A percentile compares a stretch with the other conserved stretches of the same genome.
Evolutionary conservation across 2,888 invertebrate species (phyloP).

Genomic region (Drosophila melanocephala): DNA sequence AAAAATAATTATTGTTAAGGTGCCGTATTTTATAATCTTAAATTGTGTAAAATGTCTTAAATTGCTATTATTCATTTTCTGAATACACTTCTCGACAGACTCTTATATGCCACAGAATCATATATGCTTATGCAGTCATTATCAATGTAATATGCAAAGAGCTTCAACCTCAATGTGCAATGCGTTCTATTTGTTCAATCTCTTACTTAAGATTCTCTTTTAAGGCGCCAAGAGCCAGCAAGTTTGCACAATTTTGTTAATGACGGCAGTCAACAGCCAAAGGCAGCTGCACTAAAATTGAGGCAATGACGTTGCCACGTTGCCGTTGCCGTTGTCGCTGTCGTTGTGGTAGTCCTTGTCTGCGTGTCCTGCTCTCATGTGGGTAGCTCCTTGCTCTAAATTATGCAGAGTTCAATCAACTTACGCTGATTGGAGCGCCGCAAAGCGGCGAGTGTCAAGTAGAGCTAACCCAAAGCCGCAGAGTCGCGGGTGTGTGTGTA

Average conservation of each 20-base stretch:
- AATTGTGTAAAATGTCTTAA: not conserved
- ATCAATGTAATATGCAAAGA: constrained; percentile 1
- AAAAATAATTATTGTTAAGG: not conserved
- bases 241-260: constrained; percentile 61
- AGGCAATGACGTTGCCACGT: constrained; percentile 18
- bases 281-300: constrained; percentile 29
- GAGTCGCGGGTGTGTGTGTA: constrained; percentile 35
- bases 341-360: not conserved
- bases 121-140: not conserved
- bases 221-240: constrained; percentile 27
- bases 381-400: constrained; percentile 53
- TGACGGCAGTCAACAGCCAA: constrained; percentile 54
- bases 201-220: constrained; percentile 41
- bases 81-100: not conserved
- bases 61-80: not conserved
- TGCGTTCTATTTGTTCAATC: constrained; percentile 37
- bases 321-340: constrained; percentile 31
- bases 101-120: not conserved
- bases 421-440: constrained; percentile 65
- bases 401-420: constrained; percentile 72
- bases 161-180: constrained; percentile 8
- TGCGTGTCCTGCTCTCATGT: constrained; percentile 15
- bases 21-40: not conserved
- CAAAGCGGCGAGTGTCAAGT: constrained; percentile 67
- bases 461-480: constrained; percentile 53